Base-by-base conservation (phyloP, 2,888 invertebrate species). In the Linyphia triangularis region DNA sequence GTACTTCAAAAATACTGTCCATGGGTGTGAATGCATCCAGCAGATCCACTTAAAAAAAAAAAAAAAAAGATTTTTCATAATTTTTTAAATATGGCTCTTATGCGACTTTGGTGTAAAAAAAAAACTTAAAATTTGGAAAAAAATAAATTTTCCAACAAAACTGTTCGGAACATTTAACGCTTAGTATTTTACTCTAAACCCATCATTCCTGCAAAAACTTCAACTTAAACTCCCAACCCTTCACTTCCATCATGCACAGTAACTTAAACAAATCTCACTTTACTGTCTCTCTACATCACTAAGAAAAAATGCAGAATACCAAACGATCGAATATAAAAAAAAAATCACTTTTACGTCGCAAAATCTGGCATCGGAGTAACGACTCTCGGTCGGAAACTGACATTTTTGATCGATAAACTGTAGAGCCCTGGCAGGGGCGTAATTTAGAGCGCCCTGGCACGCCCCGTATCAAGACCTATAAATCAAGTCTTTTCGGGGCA, bases 391-490 rank as follows among this genome's bases (percentile, higher is more conserved):
- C 51, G 51, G 51, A 13, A 51, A 51, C 16, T 51, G 61, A 70
- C 70, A 70, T 82, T 77, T 72, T 82, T 82, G 82, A 82, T 82
- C 82, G 82, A 82, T 82, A 82, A 82, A 82, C 82, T 82, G 57
- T 57, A 69, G 61, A 82, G 77, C 30, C 57, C 24, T 26, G 19
- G 63, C 59, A 67, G 40, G 84, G 67, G 84, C 75, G 84, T 77
- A 85, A 85, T 85, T 85, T 85, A 77, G 84, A 40, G 67, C 33
- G 77, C 28, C 26, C 26, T 37, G 84, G 57, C 73, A 85, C 84
- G 77, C 84, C 84, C 84, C 59, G 30, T 67, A 77, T 85, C 75
- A 57, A 59, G 84, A 9, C 65, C 67, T 77, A 85, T 85, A 85
- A 85, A 85, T 85, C 84, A 85, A 77, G 67, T 57, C 65, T 37